These are phyloP conservation scores for Leptonema lineaticorne DNA, from an alignment of 1,140 invertebrate species.

Conservation along the genomic window DNA sequence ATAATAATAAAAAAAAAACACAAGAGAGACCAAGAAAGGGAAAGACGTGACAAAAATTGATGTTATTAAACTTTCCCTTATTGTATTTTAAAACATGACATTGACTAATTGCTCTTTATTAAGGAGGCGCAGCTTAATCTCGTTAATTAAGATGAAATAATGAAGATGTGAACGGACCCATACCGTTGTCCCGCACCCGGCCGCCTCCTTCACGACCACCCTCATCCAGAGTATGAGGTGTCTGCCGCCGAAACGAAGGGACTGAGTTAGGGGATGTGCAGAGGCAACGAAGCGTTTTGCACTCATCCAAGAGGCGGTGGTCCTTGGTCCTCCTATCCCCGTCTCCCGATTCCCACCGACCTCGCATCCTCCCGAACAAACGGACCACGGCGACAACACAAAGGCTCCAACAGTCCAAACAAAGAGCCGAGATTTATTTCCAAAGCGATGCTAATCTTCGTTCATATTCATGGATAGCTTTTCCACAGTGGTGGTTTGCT, in stretches of 20 bases:
- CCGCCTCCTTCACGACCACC: background rate
- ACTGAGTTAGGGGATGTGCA: no score
- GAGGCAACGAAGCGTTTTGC: no score
- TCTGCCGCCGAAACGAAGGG: no score
- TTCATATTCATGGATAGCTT: conserved; percentile 42
- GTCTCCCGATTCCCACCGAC: background rate
- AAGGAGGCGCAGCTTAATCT: conserved; percentile 41
- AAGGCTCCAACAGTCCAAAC: conserved; percentile 37
- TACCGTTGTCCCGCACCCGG: background rate
- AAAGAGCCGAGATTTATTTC: conserved; percentile 42
- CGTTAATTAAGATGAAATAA: conserved; percentile 44
- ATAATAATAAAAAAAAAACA: no score
- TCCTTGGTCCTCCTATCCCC: background rate
- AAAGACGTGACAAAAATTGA: conserved; percentile 17
- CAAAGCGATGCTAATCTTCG: conserved; percentile 42
- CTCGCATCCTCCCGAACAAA: background rate
- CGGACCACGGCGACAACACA: conserved; percentile 20
- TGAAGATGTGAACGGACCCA: conserved; percentile 35
- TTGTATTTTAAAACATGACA: conserved; percentile 38
- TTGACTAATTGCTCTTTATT: conserved; percentile 43
- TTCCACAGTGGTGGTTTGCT: conserved; percentile 29
- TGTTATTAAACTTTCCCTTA: conserved; percentile 24
- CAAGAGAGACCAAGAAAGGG: no score
- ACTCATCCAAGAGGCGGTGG: background rate
- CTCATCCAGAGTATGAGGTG: background rate